phyloP scores from a whole-genome alignment of 2,888 invertebrate species.

The Scaptomyza parva region DNA sequence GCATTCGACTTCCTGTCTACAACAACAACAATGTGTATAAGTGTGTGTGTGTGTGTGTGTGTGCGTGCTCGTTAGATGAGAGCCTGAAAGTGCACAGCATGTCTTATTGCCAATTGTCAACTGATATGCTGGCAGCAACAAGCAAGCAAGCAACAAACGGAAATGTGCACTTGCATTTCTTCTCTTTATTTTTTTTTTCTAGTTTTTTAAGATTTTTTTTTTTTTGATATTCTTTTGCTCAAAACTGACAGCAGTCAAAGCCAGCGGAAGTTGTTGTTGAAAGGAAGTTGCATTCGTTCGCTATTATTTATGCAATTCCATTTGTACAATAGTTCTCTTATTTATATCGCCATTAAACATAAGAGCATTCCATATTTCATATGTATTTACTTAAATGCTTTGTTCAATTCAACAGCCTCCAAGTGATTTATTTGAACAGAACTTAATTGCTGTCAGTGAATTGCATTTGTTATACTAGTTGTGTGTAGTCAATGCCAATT shows the following conservation, averaged over 20 bases:
- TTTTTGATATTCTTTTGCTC: slow-evolving; percentile 1
- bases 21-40: neutral
- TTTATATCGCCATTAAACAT: slow-evolving; percentile 16
- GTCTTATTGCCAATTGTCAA: slow-evolving; percentile 65
- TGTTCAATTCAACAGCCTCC: neutral
- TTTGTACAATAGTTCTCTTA: slow-evolving; percentile 30
- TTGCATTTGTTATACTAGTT: too few relatives aligned
- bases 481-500: too few relatives aligned
- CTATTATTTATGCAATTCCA: slow-evolving; percentile 58
- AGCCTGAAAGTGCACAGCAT: slow-evolving; percentile 54
- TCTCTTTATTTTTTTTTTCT: neutral
- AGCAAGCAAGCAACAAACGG: slow-evolving; percentile 58
- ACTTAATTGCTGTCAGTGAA: neutral
- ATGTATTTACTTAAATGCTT: slow-evolving; percentile 5
- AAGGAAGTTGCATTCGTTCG: slow-evolving; percentile 49
- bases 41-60: slow-evolving; percentile 1
- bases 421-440: neutral
- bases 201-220: slow-evolving; percentile 10
- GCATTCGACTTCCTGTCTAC: slow-evolving; percentile 11
- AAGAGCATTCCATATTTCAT: slow-evolving; percentile 27
- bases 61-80: slow-evolving; percentile 30
- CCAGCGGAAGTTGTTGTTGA: slow-evolving; percentile 49
- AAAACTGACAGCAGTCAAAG: slow-evolving; percentile 20
- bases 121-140: slow-evolving; percentile 61
- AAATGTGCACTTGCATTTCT: slow-evolving; percentile 58